Conservation (phyloP, 2,888 invertebrate species). For the Bhutanitis thaidina region DNA sequence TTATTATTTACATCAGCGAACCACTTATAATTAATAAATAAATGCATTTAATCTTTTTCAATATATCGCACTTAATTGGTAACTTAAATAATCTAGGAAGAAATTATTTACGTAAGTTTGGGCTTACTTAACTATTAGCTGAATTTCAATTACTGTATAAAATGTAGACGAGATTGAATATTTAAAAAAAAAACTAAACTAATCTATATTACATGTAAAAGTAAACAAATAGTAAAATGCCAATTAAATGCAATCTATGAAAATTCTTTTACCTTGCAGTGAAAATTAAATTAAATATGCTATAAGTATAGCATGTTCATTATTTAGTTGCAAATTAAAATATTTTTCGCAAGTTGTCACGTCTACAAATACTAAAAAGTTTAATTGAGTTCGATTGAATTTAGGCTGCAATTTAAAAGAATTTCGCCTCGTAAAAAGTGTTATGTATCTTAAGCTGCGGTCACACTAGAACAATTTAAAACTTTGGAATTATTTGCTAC, state of each 20-base stretch:
- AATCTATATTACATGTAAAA: not conserved
- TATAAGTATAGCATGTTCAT: no score
- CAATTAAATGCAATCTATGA: not conserved
- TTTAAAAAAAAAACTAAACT: not conserved
- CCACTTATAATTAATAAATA: not conserved
- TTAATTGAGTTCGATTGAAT: not conserved
- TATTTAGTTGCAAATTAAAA: not conserved
- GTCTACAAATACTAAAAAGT: no score
- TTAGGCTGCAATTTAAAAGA: slow-evolving; percentile 1
- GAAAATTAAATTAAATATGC: not conserved
- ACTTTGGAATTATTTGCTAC: no score
- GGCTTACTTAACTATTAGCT: slow-evolving; percentile 9
- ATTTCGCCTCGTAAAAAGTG: not conserved
- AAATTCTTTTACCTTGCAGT: slow-evolving; percentile 2
- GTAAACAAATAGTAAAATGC: not conserved
- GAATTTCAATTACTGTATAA: not conserved
- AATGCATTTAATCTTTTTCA: slow-evolving; percentile 7
- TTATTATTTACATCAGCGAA: slow-evolving; percentile 26
- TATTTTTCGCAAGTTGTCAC: not conserved
- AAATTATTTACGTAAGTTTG: slow-evolving; percentile 8
- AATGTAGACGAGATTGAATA: not conserved
- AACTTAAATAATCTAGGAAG: not conserved
- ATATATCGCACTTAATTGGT: slow-evolving; percentile 6
- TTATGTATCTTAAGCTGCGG: slow-evolving; percentile 7
- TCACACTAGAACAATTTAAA: not conserved